Evolutionary conservation across 1,140 invertebrate genomes (phyloP), one percentile per base, ranked within the genome.

Genomic region (Chlorops oryzae): DNA sequence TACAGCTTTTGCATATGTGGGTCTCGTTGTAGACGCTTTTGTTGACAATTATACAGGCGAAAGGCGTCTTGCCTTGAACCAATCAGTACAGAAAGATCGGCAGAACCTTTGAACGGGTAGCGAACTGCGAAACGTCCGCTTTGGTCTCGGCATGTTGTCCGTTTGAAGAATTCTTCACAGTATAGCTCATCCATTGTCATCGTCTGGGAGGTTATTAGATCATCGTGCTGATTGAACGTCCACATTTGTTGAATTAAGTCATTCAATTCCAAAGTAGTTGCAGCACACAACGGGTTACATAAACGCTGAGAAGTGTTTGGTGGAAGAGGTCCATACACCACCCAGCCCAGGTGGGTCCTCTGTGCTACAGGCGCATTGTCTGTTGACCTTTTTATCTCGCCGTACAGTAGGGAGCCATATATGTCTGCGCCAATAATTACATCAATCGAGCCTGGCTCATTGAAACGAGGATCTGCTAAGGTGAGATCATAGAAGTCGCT

Each of bases 361-460:
- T n/a, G n/a, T n/a, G n/a, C 38, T 39, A 39, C 18, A n/a, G 38
- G 18, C 9, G 38, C 38, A 39, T 17, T 17, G 7, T 7, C 18
- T 7, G 38, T 7, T n/a, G 39, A 18, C 5, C 22, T n/a, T 18
- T 17, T 5, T 13, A 41, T 41, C 20, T 41, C 39, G 22, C 39
- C 39, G 13, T 20, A 12, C 20, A 41, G 22, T 6, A 41, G 39
- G 13, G 22, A 22, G 20, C 28, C 17, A 34, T 28, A 47, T 23
- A 37, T 12, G 4, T 47, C 28, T 3, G 32, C 32, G 7, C 45
- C 45, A 20, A 47, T 21, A n/a, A 47, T 47, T 17, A 47, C 45
- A 23, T 47, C 45, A 13, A 35, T 24, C 20, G 45, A 47, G 3
- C 45, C 32, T 21, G 45, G 45, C 21, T 47, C 45, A 13, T 18